Conservation (phyloP, 2,888 invertebrate genomes). For the Rhorus exstirpatorius region DNA sequence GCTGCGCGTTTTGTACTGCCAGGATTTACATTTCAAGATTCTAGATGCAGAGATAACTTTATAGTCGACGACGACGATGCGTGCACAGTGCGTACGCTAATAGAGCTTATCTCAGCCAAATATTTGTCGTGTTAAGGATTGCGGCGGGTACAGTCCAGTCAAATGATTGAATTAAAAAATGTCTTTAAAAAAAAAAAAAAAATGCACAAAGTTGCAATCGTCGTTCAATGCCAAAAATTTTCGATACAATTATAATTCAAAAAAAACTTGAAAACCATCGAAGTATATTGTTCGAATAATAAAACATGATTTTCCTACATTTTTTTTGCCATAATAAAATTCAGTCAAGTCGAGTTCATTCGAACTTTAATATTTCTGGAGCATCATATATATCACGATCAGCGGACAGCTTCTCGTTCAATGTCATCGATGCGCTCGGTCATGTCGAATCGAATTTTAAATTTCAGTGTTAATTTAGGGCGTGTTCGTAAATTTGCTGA, state of each 20-base stretch:
- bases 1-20: conserved; percentile 46
- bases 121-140: conserved; percentile 77
- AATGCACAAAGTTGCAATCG: background rate
- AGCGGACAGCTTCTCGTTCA: no score
- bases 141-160: conserved; percentile 63
- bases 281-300: no score
- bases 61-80: conserved; percentile 52
- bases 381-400: no score
- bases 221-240: background rate
- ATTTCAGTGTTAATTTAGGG: no score
- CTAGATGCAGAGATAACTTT: conserved; percentile 37
- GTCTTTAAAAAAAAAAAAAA: background rate
- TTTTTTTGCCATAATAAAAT: no score
- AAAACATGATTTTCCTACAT: no score
- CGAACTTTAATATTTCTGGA: no score
- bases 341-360: no score
- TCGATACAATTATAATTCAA: background rate
- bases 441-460: no score
- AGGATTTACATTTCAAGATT: conserved; percentile 54
- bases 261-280: background rate
- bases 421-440: no score
- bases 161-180: conserved; percentile 19
- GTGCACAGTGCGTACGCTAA: conserved; percentile 67
- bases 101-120: conserved; percentile 78
- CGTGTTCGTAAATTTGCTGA: no score